Evolutionary conservation across 23 tunicate species (phyloP), one percentile per base, ranked within the genome.

Genomic region (Phallusia fumigata): DNA sequence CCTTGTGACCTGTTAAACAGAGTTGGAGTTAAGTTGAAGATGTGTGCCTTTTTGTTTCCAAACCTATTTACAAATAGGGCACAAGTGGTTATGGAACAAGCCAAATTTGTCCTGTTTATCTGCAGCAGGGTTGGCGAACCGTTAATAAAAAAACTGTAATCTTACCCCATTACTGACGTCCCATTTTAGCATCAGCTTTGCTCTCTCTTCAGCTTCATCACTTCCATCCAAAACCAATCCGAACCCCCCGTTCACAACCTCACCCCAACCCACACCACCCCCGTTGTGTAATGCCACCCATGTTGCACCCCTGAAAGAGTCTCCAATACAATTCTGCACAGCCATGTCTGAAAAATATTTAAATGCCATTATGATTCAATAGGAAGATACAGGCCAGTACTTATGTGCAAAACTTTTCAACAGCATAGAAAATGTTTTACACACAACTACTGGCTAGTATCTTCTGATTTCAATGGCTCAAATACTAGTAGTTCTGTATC

Each of bases 221-320:
- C 84, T 74, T 53, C 99, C 99, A 58, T 95, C 99, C 31, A 95
- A 50, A 40, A 95, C 89, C 36, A 90, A 30, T 30, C 99, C 99
- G 72, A 95, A 95, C 12, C 99, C 99, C 53, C 99, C 99, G 47
- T 95, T 95, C 21, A 90, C 73, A 58, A 90, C 99, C 69, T 95
- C 99, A 19, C 99, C 99, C 99, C 99, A 95, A 0, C 99, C 99
- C 0, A 87, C 91, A 30, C 99, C 99, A 26, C 99, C 99, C 44
- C 99, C 99, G 40, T 95, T 95, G 81, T 95, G 99, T 65, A 95
- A 80, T 0, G 99, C 95, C 31, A 95, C 99, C 99, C 99, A 95
- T n/a, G 99, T 95, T 5, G 99, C 99, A 0, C 99, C 99, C 8
- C 99, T 84, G 80, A 90, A 90, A 12, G 99, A 90, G 52, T 95